These are phyloP conservation scores for Pangasius sanitwongsei DNA, from an alignment of 2,797 vertebrate species.

Conservation along the genomic window DNA sequence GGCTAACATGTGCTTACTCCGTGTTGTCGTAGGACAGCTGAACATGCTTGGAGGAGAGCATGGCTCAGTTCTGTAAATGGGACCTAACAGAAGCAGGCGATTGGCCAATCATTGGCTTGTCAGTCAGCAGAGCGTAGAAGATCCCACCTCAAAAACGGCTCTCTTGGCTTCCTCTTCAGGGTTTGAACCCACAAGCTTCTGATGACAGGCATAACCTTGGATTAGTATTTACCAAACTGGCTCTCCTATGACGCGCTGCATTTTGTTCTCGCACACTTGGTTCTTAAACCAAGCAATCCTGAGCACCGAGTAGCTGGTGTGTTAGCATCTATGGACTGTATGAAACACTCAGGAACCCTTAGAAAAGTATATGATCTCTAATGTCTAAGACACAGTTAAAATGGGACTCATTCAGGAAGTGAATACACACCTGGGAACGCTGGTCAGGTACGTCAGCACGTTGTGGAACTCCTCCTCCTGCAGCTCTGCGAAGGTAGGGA, in stretches of 20 bases:
- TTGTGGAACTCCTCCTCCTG: conserved; percentile 92
- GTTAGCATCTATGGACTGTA: background rate
- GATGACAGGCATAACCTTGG: background rate
- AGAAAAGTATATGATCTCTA: background rate
- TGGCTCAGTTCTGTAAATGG: background rate
- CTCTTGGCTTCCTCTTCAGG: background rate
- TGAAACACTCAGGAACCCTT: background rate
- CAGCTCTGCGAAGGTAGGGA: conserved; percentile 89
- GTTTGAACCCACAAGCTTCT: background rate
- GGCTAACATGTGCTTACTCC: background rate
- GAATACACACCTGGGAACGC: conserved; percentile 86
- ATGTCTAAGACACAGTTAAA: background rate
- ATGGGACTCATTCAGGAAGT: background rate
- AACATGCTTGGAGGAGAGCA: background rate
- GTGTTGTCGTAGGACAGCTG: background rate
- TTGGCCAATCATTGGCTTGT: background rate
- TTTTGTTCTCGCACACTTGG: background rate
- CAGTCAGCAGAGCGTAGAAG: background rate
- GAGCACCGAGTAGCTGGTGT: background rate
- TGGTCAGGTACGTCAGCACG: conserved; percentile 93
- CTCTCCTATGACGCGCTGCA: background rate
- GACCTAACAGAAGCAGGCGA: background rate
- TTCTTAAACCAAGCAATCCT: background rate
- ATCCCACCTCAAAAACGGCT: background rate
- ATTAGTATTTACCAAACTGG: background rate